Evolutionary conservation across 2,888 invertebrate genomes (phyloP), one percentile per base, ranked within the genome.

Genomic region (Spilarctia lutea): DNA sequence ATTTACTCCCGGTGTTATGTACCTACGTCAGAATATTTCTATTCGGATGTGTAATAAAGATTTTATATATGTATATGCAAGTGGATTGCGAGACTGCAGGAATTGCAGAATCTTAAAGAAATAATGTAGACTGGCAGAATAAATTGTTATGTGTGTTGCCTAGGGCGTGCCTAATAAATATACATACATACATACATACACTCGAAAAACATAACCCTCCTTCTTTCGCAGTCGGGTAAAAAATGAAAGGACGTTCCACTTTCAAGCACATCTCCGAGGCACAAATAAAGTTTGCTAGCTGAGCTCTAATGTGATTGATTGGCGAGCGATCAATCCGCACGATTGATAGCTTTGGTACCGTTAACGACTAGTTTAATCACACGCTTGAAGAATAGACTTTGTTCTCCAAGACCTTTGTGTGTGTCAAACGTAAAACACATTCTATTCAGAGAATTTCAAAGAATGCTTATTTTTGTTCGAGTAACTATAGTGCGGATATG

Each of bases 241-340:
- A 11, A 56, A 27, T 16, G 35, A 65, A 30, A 65, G 52, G 73
- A 24, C 42, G 63, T 52, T 3, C 33, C n/a, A 65, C 35, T 66
- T 75, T 68, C 65, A 68, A 35, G 24, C 42, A 18, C 20, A 48
- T 33, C 18, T 27, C 52, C 16, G 67, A 42, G 16, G n/a, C 7
- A 39, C 72, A 48, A 75, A 77, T 74, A 75, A 78, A 84, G 75
- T 75, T 72, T 67, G 76, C 72, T 66, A 65, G 65, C 67, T 77
- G 75, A 77, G 83, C 79, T 75, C 71, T 45, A 72, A 79, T 77
- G 77, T 83, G 83, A 85, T 85, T 76, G 85, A 85, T 85, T 72
- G 78, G 65, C 48, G 65, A 65, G 72, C 76, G 67, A 82, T 83
- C 83, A 79, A 79, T 85, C 81, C 65, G 35, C 24, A 52, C 60